Percentiles rank a stretch among this genome's conserved stretches.
phyloP scores from a whole-genome alignment of 2,113 vertebrate genomes.

The Paramisgurnus dabryanus region DNA sequence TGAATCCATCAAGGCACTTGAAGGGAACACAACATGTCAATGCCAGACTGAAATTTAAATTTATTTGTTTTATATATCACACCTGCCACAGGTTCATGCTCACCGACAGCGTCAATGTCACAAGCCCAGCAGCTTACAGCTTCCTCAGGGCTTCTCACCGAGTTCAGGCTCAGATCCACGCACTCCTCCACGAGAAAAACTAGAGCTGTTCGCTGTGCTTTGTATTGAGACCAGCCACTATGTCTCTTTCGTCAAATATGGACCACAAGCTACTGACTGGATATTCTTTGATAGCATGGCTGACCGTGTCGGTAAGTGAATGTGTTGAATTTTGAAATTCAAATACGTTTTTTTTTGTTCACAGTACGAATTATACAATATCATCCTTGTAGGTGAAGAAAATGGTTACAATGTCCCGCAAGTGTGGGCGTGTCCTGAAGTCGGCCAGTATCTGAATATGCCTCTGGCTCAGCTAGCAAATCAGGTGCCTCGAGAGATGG shows the following conservation, averaged over 20 bases:
- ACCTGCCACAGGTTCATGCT: slow-evolving; percentile 76
- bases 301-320: slow-evolving; percentile 79
- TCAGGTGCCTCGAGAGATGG: slow-evolving; percentile 85
- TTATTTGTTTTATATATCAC: not conserved
- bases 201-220: slow-evolving; percentile 88
- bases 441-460: slow-evolving; percentile 79
- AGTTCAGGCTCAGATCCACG: not conserved
- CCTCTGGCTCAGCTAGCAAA: slow-evolving; percentile 72
- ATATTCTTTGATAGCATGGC: slow-evolving; percentile 96
- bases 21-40: not conserved
- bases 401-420: slow-evolving; percentile 85
- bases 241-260: slow-evolving; percentile 86
- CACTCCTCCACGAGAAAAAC: slow-evolving; percentile 71
- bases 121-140: slow-evolving; percentile 46
- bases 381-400: slow-evolving; percentile 70
- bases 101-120: slow-evolving; percentile 73
- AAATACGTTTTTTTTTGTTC: too few relatives aligned
- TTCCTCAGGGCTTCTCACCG: slow-evolving; percentile 67
- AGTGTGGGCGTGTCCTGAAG: slow-evolving; percentile 80
- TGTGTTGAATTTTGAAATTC: not conserved
- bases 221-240: slow-evolving; percentile 94
- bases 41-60: not conserved
- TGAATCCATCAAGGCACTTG: not conserved
- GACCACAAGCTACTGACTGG: slow-evolving; percentile 77
- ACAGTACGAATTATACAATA: not conserved